Evolutionary conservation across 2,888 invertebrate species (phyloP), one percentile per base, ranked within the genome.

Genomic region (Perdita meconis): DNA sequence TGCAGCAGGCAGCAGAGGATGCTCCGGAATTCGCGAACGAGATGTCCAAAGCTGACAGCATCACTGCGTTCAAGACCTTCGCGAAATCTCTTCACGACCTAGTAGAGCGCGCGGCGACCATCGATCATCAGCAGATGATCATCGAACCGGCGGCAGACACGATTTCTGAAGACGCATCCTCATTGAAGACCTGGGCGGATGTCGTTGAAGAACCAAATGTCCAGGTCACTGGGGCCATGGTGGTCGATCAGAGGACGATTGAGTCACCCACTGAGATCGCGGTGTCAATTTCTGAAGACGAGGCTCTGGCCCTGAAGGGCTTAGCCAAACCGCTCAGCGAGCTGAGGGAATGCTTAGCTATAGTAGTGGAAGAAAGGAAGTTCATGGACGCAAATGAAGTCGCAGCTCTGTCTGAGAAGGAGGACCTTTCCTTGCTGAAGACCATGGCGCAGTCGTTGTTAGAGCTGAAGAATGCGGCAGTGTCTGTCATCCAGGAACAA

Each of bases 101-200:
- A 1, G 74, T 69, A 2, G 84, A 86, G 47, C 56, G 63, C 4
- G 55, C 77, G 10, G 85, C 80, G 0, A 59, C 65, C 0, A 63
- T 85, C 19, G 76, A 75, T 42, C 78, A 78, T 13, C 80, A 87
- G 30, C 83, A 85, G 26, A 61, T 79, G 16, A 10, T 88, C 4
- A 63, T 86, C 6, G 87, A 93, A 73, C 92, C 93, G 0, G 77
- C 92, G 2, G 92, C 92, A 22, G 92, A 92, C 68, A 90, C 93
- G 1, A 70, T 88, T 12, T 85, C 88, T 0, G 87, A 87, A 22
- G 83, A 80, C 34, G 70, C 42, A 1, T 85, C 87, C 0, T 80
- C 85, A 0, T 67, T 86, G 38, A 85, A 78, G 44, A 86, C 85
- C 2, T 85, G 86, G 86, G 82, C 83, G 0, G 78, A 85, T 22